A percentile compares a stretch with the other conserved stretches of the same genome.
Conservation (phyloP, 2,888 invertebrate genomes). For the Macaria liturata region DNA sequence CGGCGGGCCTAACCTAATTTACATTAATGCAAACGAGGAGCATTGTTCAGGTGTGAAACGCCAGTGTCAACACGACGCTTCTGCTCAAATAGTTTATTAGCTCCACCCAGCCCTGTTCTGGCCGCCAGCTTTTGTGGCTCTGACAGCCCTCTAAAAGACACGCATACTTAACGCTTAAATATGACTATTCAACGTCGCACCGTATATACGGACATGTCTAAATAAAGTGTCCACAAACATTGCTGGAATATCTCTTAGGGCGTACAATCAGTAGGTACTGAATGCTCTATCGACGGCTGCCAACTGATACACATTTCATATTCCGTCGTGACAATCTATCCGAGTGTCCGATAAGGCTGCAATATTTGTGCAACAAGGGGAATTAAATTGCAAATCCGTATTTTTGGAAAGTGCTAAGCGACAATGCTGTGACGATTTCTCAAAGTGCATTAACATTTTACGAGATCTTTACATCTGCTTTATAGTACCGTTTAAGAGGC, state of each 20-base stretch:
- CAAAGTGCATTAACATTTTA: constrained; percentile 64
- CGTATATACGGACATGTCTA: constrained; percentile 38
- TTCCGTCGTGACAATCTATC: constrained; percentile 1
- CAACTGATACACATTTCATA: constrained; percentile 7
- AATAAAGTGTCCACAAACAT: constrained; percentile 26
- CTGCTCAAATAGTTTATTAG: constrained; percentile 82
- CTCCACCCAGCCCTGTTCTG: constrained; percentile 79
- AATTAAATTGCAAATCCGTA: neutral
- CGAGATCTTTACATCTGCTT: constrained; percentile 63
- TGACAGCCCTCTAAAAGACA: constrained; percentile 75
- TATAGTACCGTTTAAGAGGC: constrained; percentile 63
- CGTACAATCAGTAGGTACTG: constrained; percentile 6
- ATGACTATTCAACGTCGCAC: constrained; percentile 65
- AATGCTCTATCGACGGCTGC: neutral
- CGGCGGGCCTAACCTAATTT: constrained; percentile 79
- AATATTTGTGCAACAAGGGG: constrained; percentile 7
- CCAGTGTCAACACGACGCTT: constrained; percentile 80
- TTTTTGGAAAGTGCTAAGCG: neutral
- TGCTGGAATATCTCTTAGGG: constrained; percentile 15
- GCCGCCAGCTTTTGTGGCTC: constrained; percentile 74
- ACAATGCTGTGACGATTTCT: constrained; percentile 52
- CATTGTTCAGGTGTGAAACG: constrained; percentile 83
- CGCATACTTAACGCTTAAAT: constrained; percentile 75
- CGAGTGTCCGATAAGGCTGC: constrained; percentile 6
- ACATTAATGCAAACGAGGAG: constrained; percentile 83